These are phyloP conservation scores for Xenops minutus DNA, from an alignment of 2,797 vertebrate genomes.

Conservation along the genomic window DNA sequence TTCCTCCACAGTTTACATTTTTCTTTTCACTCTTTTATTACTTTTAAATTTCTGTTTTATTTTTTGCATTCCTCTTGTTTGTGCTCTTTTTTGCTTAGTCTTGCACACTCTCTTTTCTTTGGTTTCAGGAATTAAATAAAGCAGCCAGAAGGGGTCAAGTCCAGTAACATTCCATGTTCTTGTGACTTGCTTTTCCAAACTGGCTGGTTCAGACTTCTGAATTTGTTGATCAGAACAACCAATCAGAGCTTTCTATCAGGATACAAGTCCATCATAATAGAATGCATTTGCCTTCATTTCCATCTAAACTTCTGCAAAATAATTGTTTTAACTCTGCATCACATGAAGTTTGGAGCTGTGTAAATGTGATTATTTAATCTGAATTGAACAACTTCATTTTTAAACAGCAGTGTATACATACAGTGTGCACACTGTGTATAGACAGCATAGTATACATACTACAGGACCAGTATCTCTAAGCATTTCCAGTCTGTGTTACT, in stretches of 20 bases:
- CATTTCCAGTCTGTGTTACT: background rate
- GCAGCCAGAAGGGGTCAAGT: background rate
- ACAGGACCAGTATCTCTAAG: background rate
- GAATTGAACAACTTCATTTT: background rate
- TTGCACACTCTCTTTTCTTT: background rate
- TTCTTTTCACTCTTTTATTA: background rate
- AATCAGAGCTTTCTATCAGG: background rate
- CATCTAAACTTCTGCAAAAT: background rate
- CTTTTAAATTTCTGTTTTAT: background rate
- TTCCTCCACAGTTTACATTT: background rate
- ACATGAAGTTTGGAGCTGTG: background rate
- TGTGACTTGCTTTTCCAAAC: background rate
- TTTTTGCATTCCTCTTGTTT: background rate
- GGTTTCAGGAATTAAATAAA: background rate
- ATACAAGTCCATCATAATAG: background rate
- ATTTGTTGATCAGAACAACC: background rate
- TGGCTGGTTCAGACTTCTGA: background rate
- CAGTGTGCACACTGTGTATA: background rate
- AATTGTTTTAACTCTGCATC: background rate
- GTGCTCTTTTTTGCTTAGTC: background rate
- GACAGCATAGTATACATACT: background rate
- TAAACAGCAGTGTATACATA: background rate
- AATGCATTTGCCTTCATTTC: background rate
- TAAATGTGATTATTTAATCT: background rate
- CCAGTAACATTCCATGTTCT: background rate